Conservation (phyloP, 2,888 invertebrate genomes). For the Adineta ricciae region DNA sequence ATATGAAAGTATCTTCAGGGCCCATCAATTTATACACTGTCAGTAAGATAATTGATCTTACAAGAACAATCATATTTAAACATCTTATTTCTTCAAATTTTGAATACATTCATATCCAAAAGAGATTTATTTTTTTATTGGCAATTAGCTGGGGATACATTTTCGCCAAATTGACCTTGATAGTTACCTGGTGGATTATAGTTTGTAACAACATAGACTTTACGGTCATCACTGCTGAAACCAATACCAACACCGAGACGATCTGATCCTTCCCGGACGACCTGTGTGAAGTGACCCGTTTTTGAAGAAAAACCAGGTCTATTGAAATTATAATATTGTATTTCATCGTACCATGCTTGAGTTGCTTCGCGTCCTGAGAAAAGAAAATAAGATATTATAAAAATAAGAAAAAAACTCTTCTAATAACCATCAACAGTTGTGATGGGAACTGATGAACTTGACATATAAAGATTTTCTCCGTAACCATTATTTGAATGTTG, state of each 20-base stretch:
- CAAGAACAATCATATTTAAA: no score
- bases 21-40: no score
- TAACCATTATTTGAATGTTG: not conserved
- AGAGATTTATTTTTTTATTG: not conserved
- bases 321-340: not conserved
- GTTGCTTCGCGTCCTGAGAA: not conserved
- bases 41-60: no score
- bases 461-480: not conserved
- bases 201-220: slow-evolving; percentile 71
- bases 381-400: not conserved
- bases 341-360: not conserved
- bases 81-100: no score
- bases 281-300: slow-evolving; percentile 70
- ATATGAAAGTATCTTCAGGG: no score
- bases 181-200: slow-evolving; percentile 79
- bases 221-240: slow-evolving; percentile 60
- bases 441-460: not conserved
- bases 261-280: slow-evolving; percentile 67
- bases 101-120: no score
- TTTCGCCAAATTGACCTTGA: slow-evolving; percentile 63
- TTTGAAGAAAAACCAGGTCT: not conserved
- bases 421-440: not conserved
- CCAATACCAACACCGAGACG: slow-evolving; percentile 69
- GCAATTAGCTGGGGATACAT: slow-evolving; percentile 54
- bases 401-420: no score